Conservation (phyloP, 1,140 invertebrate species). For the Drosophila pectinifera region DNA sequence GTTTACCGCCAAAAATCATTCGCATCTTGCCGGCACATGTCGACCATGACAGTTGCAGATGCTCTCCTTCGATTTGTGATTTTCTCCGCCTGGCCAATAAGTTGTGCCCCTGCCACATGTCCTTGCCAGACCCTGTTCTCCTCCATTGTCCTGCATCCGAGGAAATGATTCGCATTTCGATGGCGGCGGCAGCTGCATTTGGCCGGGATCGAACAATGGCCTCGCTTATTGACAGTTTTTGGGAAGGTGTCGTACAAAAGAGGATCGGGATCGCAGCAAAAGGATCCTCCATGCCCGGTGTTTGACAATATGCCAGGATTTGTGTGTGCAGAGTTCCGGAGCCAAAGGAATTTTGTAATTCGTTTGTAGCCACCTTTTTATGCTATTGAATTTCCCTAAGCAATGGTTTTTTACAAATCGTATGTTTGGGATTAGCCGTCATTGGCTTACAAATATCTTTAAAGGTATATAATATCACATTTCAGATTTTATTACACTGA, state of each 20-base stretch:
- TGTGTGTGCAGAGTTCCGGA: constrained; percentile 55
- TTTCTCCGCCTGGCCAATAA: constrained; percentile 63
- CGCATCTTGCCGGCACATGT: constrained; percentile 70
- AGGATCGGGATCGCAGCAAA: constrained; percentile 42
- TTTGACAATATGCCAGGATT: constrained; percentile 17
- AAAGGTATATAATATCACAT: neutral
- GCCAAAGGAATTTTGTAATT: constrained; percentile 19
- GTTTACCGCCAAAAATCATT: constrained; percentile 72
- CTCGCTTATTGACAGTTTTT: constrained; percentile 77
- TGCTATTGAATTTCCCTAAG: constrained; percentile 13
- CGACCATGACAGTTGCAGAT: constrained; percentile 74
- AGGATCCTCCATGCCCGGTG: constrained; percentile 36
- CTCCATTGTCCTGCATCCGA: constrained; percentile 46
- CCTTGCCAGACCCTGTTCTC: constrained; percentile 39
- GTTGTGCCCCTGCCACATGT: constrained; percentile 43
- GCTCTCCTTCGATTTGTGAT: constrained; percentile 25
- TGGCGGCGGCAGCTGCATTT: constrained; percentile 44
- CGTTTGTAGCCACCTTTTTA: constrained; percentile 23
- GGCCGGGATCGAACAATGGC: constrained; percentile 38
- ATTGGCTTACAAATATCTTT: neutral
- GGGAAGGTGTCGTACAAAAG: constrained; percentile 71
- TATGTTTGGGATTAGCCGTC: neutral
- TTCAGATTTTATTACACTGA: neutral
- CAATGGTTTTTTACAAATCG: constrained; percentile 13
- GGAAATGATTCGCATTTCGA: constrained; percentile 50